phyloP scores from a whole-genome alignment of 2,888 invertebrate species.

The Acanthococcus lagerstroemiae region DNA sequence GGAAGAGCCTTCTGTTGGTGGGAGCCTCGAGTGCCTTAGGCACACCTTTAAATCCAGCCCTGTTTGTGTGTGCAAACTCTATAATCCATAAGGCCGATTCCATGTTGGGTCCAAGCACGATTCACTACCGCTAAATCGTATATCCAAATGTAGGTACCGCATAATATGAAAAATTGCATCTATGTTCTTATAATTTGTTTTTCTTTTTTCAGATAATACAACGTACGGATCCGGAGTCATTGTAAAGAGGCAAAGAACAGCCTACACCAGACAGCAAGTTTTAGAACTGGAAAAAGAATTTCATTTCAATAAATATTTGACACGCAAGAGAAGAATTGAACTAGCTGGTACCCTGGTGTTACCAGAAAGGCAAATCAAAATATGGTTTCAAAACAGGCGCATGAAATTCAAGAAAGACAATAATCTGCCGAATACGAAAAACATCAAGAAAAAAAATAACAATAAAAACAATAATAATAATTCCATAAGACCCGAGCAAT shows the following conservation, averaged over 20 bases:
- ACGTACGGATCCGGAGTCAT: conserved; percentile 8
- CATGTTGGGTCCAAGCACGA: no score
- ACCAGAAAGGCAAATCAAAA: conserved; percentile 82
- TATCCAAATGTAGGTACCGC: no score
- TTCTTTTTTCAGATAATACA: conserved; percentile 24
- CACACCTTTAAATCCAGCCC: no score
- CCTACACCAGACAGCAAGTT: conserved; percentile 96
- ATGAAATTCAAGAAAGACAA: conserved; percentile 85
- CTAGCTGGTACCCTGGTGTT: conserved; percentile 92
- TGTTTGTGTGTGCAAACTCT: no score
- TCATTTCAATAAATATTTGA: conserved; percentile 93
- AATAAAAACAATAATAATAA: no score
- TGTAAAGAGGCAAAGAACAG: conserved; percentile 67
- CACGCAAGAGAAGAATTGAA: conserved; percentile 88
- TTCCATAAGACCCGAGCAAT: no score
- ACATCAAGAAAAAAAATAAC: conserved; percentile 55
- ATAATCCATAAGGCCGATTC: no score
- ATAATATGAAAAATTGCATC: no score
- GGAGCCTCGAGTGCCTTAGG: no score
- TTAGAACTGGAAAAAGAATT: conserved; percentile 96
- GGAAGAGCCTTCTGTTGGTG: no score
- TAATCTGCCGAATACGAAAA: conserved; percentile 76
- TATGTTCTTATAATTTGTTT: no score
- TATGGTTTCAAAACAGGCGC: conserved; percentile 76
- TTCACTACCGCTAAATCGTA: no score